Evolutionary conservation across 2,113 vertebrate species (phyloP).

Genomic region (Diadophis punctatus): DNA sequence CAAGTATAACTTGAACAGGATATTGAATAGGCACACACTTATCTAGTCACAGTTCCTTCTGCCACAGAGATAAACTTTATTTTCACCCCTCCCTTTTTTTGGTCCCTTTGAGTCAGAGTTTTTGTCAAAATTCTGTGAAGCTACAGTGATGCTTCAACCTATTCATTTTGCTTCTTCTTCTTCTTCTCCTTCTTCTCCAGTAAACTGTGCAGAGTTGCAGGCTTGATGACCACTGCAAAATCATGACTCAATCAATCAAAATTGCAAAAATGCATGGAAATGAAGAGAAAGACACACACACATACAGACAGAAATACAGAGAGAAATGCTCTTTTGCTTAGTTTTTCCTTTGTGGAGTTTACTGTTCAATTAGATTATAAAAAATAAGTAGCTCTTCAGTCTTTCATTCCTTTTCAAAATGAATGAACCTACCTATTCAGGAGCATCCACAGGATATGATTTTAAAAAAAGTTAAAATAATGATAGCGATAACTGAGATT

Average conservation of each 20-base stretch:
- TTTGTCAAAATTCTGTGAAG: not conserved
- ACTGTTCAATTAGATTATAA: not conserved
- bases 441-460: not conserved
- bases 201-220: not conserved
- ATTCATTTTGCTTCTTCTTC: not conserved
- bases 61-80: not conserved
- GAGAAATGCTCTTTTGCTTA: not conserved
- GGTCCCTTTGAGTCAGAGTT: not conserved
- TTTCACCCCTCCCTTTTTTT: not conserved
- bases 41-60: not conserved
- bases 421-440: not conserved
- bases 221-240: not conserved
- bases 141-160: not conserved
- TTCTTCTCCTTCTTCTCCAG: not conserved
- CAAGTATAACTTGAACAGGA: not conserved
- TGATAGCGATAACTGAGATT: not conserved
- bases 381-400: not conserved
- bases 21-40: not conserved
- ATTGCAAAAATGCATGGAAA: not conserved
- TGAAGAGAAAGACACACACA: not conserved
- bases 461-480: not conserved
- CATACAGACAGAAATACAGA: not conserved
- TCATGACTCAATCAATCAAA: not conserved
- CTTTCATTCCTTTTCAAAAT: not conserved
- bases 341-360: not conserved